Evolutionary conservation across 2,797 vertebrate species (phyloP), one percentile per base, ranked within the genome.

Genomic region (Tenualosa ilisha): DNA sequence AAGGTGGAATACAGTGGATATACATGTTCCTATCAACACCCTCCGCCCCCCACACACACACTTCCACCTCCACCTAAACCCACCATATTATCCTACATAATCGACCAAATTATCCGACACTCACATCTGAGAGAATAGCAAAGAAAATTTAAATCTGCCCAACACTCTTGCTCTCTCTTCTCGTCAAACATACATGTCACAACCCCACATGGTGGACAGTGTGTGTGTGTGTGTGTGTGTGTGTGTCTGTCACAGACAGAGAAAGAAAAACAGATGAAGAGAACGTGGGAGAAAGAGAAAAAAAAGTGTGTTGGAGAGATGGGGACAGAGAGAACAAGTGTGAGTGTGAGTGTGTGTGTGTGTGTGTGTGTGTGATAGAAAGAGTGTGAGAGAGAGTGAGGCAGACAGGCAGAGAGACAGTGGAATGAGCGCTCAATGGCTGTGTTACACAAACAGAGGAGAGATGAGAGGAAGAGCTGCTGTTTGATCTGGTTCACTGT

Each of bases 381-480:
- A 53, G 51, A 53, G 51, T 53, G 51, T 53, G 51, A 53, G 56
- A 59, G 56, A 22, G 56, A 6, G 56, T 6, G 20, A 59, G 54
- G 54, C 54, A 22, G 20, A 59, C 54, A 59, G 54, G 54, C 54
- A 17, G 54, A 59, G 54, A 59, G 54, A 59, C 54, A 59, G 54
- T 4, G 54, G 17, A 17, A 59, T 59, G 54, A 59, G 20, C 51
- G 13, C 51, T 53, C 51, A 53, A 53, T 53, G 51, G 51, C 51
- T 63, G 17, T 12, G 56, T 46, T 6, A 59, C 61, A 54, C 40
- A 46, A 50, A 83, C 59, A 75, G 72, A 12, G 87, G n/a, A 84
- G 83, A 86, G 88, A 85, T 86, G 86, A 87, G 90, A 56, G 90
- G 86, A 81, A 83, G 85, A 85, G 87, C 17, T 53, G 53, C 24